Evolutionary conservation across 2,888 invertebrate species (phyloP).

Genomic region (Magallana nippona): DNA sequence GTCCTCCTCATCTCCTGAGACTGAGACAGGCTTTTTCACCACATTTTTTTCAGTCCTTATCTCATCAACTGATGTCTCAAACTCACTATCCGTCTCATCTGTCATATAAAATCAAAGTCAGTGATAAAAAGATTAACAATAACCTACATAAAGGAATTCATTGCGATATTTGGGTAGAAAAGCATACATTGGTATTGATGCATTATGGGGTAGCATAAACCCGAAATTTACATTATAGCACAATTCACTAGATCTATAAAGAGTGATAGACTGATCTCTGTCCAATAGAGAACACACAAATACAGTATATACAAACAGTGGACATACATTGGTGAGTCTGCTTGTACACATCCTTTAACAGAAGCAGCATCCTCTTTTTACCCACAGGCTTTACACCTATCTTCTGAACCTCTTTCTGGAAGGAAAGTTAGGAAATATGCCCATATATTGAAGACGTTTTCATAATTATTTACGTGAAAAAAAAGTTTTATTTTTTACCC

Average conservation of each 20-base stretch:
- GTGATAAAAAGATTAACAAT: neutral
- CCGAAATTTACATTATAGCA: no score
- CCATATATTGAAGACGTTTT: no score
- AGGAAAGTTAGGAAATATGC: slow-evolving; percentile 47
- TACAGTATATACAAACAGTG: no score
- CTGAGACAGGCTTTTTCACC: neutral
- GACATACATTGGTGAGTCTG: slow-evolving; percentile 81
- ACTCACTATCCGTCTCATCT: slow-evolving; percentile 75
- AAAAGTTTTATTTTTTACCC: no score
- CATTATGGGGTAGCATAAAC: no score
- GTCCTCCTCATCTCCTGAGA: slow-evolving; percentile 31
- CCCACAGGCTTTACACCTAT: slow-evolving; percentile 82
- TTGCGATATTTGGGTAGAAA: no score
- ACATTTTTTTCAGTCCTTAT: neutral
- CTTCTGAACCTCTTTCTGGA: slow-evolving; percentile 82
- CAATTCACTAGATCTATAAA: no score
- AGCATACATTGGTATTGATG: no score
- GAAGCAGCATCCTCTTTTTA: slow-evolving; percentile 81
- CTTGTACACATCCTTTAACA: slow-evolving; percentile 83
- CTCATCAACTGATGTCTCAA: slow-evolving; percentile 51
- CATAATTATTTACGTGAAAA: no score
- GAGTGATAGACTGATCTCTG: no score
- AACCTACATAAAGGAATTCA: no score
- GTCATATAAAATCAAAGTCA: slow-evolving; percentile 5
- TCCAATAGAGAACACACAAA: no score